Base-by-base conservation (phyloP, 1,140 invertebrate genomes). In the Pteromalus puparum region DNA sequence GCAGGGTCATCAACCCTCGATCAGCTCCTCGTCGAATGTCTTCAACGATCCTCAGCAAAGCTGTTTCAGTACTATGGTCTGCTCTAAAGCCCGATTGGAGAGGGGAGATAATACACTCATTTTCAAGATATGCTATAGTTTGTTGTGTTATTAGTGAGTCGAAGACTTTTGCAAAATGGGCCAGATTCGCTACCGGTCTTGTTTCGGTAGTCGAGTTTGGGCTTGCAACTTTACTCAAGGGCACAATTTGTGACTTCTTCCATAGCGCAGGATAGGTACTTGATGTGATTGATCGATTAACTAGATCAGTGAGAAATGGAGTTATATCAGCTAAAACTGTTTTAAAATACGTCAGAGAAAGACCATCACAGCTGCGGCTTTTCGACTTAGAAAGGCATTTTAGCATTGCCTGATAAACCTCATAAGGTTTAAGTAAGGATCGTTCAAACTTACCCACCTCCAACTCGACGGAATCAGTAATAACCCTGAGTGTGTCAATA, bases 91-190 rank as follows among this genome's bases (percentile, higher is more conserved):
- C 28, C 4, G 70, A 72, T 34, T 46, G 42, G 1, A 1, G 13
- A 9, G 42, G 42, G 9, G 42, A 46, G 13, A 46, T 46, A 46
- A 46, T 9, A 72, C 1, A 15, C 7, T 72, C 26, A 30, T 24
- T 72, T 30, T 72, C 70, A 30, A 72, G 70, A 72, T 12, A 72
- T 12, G 10, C 9, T 0, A 28, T 34, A 72, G 26, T 34, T 34
- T 34, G 24, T 72, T 10, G 24, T 12, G 26, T 18, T 30, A 72
- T 28, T 4, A 72, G 24, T 12, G 6, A 5, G 15, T 72, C 70
- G 26, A 72, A 72, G 24, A 72, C 70, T 34, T 72, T 72, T 15
- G 70, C 70, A 10, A 72, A 30, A 72, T 72, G 70, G 26, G 13
- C 4, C 6, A 72, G 9, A 72, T 72, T 72, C 4, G 70, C 28